phyloP scores from a whole-genome alignment of 2,113 vertebrate species.

The Coryphaenoides rupestris region DNA sequence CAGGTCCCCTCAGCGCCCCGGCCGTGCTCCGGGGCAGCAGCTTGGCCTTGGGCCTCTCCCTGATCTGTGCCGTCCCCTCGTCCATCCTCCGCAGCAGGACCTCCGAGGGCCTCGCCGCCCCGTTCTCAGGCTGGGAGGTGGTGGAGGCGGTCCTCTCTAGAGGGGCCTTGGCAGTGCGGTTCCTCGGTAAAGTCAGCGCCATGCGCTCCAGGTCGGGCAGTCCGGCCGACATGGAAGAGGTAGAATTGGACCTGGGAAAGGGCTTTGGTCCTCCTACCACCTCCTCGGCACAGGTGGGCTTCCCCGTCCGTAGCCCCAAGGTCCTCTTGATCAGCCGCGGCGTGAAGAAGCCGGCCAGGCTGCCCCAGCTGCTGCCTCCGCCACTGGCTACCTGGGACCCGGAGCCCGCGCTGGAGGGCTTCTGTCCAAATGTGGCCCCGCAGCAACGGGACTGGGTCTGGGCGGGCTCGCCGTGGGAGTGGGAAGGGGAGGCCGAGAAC shows the following conservation, averaged over 20 bases:
- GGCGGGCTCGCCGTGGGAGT: slow-evolving; percentile 80
- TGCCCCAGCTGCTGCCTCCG: slow-evolving; percentile 89
- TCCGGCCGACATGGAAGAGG: slow-evolving; percentile 97
- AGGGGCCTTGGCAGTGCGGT: slow-evolving; percentile 89
- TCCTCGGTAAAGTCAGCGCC: slow-evolving; percentile 94
- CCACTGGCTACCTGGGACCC: slow-evolving; percentile 73
- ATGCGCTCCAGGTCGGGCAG: slow-evolving; percentile 95
- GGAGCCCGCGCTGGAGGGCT: slow-evolving; percentile 74
- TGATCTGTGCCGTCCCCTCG: slow-evolving; percentile 83
- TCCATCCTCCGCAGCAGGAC: slow-evolving; percentile 82
- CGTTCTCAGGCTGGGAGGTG: slow-evolving; percentile 91
- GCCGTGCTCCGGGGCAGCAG: slow-evolving; percentile 81
- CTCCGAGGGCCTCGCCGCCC: slow-evolving; percentile 69
- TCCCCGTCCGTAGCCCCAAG: slow-evolving; percentile 89
- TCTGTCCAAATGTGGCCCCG: slow-evolving; percentile 86
- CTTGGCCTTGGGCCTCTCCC: slow-evolving; percentile 93
- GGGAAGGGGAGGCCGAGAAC: slow-evolving; percentile 72
- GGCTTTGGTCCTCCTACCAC: slow-evolving; percentile 78
- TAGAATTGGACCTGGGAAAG: slow-evolving; percentile 97
- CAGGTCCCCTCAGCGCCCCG: slow-evolving; percentile 63
- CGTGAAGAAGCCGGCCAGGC: slow-evolving; percentile 95
- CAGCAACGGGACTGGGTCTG: slow-evolving; percentile 86
- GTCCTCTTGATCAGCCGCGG: slow-evolving; percentile 98
- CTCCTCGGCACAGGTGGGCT: slow-evolving; percentile 82
- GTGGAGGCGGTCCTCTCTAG: slow-evolving; percentile 90